Evolutionary conservation across 2,113 vertebrate species (phyloP), one percentile per base, ranked within the genome.

Genomic region (Pseudopodoces humilis): DNA sequence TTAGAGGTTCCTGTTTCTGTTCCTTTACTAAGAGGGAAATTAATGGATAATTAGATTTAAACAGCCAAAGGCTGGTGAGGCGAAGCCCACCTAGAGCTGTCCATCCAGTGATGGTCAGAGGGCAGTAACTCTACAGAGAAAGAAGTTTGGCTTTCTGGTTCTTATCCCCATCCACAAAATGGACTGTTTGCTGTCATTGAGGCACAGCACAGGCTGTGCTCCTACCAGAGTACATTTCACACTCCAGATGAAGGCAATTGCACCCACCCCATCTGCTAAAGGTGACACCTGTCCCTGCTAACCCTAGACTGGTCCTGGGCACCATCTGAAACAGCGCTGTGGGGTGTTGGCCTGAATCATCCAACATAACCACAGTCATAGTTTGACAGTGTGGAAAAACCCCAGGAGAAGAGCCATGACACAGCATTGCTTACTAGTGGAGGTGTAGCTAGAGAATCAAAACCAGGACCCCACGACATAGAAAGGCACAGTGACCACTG

Each of bases 1-100:
- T 70, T 70, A 92, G 83, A 93, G 30, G 44, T 93, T 95, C 68
- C 68, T 95, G 92, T 86, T 92, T 93, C 92, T 93, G 33, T n/a
- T 64, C 19, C 47, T 70, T 88, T 83, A 47, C 35, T 41, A 63
- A 88, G 47, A 82, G 44, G 17, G 13, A 88, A 52, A 52, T 25
- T 31, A 77, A 33, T 35, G 72, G 75, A 67, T 47, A 33, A 31
- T 31, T 50, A 63, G 25, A 63, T 81, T 78, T 63, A 76, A 90
- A 46, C 3, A 69, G 50, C 15, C 56, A 69, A 86, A 94, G 37
- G 33, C 31, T 91, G 33, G 16, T 44, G 49, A 81, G 35, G 30
- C 71, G 68, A 83, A 90, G 35, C 60, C 59, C 33, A 69, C 39
- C 16, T 59, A 8, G 12, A 88, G 7, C 15, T 16, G 16, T 56